Evolutionary conservation across 2,888 invertebrate species (phyloP).

Genomic region (Caenorhabditis plicata): DNA sequence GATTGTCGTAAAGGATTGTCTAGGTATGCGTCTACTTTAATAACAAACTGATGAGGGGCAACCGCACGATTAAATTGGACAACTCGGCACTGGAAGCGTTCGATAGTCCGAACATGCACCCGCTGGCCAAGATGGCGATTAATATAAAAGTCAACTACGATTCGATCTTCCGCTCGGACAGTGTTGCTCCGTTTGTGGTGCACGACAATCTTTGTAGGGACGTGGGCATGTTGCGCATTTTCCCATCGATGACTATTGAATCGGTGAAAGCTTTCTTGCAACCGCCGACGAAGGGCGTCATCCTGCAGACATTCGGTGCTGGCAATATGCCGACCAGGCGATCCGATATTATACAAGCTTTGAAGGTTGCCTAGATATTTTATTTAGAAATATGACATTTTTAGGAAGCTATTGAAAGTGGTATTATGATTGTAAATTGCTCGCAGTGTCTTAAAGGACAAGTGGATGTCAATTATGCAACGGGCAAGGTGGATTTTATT

Average conservation of each 20-base stretch:
- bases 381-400: not conserved
- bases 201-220: conserved; percentile 79
- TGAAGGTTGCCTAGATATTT: conserved; percentile 69
- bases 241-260: conserved; percentile 84
- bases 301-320: conserved; percentile 87
- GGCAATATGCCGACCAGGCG: conserved; percentile 88
- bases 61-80: conserved; percentile 79
- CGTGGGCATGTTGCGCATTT: conserved; percentile 83
- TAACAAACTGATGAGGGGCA: conserved; percentile 84
- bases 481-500: conserved; percentile 73
- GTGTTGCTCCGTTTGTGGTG: conserved; percentile 71
- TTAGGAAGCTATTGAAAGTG: conserved; percentile 68
- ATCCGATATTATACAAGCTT: conserved; percentile 76
- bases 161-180: conserved; percentile 73
- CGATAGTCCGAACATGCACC: conserved; percentile 81
- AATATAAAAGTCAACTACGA: conserved; percentile 76
- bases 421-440: conserved; percentile 85
- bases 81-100: conserved; percentile 77
- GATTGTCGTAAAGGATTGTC: conserved; percentile 24
- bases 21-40: conserved; percentile 79
- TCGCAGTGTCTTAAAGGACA: conserved; percentile 85
- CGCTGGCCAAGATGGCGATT: conserved; percentile 81
- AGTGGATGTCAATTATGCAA: conserved; percentile 81
- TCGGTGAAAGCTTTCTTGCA: conserved; percentile 72
- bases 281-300: conserved; percentile 80